Base-by-base conservation (phyloP, 1,140 invertebrate species). In the Drosophila bifasciata region DNA sequence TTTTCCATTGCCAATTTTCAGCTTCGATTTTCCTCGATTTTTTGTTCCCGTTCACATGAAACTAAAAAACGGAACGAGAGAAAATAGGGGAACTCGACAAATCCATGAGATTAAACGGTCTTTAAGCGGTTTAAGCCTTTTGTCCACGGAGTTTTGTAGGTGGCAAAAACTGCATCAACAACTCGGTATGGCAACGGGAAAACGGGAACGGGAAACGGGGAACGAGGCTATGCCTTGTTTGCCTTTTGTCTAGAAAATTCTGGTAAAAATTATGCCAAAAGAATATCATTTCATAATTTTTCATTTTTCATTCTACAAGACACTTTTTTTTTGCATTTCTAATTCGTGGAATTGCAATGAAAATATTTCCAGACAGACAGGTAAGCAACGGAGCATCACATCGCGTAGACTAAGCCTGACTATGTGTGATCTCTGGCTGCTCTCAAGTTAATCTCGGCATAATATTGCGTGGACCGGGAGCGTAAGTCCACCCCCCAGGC, bases 61-160 rank as follows among this genome's bases (percentile, higher is more conserved):
- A 86, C 81, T 86, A 76, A 84, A 84, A 84, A 84, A 84, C 81
- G 40, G 13, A 6, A 6, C 11, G 13, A 44, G 19, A 21, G 32
- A 36, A n/a, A n/a, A n/a, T n/a, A n/a, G n/a, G n/a, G n/a, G n/a
- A 36, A 36, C 32, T 36, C 11, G 13, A n/a, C n/a, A 36, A 83
- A 83, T 74, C 69, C 79, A 61, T 64, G 48, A 81, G 81, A 85
- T 85, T 88, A 85, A 81, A 81, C 55, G 81, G 63, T 78, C 73
- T 52, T 86, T 81, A 86, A 86, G 81, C 81, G 81, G 77, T 86
- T 85, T 85, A 88, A 86, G 68, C 81, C 81, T 71, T 85, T 86
- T 88, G 83, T 88, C 61, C 58, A 32, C 6, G 36, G 46, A 69
- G 81, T 81, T 88, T 88, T 62, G 68, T 67, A 86, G 83, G 81